Conservation (phyloP, 1,140 invertebrate genomes). For the Oreohelix idahoensis region DNA sequence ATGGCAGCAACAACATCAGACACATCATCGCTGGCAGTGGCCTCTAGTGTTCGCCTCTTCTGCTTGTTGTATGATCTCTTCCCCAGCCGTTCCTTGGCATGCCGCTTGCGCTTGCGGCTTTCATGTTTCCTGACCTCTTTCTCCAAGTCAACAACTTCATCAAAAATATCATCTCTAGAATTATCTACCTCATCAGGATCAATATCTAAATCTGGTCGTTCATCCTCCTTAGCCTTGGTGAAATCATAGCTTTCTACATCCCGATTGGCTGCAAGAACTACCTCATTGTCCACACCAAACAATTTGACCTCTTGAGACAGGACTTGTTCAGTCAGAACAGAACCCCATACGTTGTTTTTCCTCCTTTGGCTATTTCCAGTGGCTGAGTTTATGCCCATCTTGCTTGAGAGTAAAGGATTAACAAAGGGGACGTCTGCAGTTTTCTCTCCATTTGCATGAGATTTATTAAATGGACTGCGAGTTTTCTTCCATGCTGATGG, state of each 20-base stretch:
- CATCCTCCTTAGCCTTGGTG: constrained; percentile 53
- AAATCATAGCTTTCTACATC: constrained; percentile 61
- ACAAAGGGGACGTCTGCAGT: constrained; percentile 17
- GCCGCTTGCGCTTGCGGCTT: constrained; percentile 23
- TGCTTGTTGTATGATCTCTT: constrained; percentile 42
- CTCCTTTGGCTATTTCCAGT: constrained; percentile 32
- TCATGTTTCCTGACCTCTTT: constrained; percentile 18
- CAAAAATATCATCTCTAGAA: constrained; percentile 45
- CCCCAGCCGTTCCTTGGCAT: constrained; percentile 46
- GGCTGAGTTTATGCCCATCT: not conserved
- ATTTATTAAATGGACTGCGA: constrained; percentile 1
- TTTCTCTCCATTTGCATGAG: not conserved
- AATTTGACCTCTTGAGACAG: constrained; percentile 52
- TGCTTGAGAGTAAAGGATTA: constrained; percentile 21
- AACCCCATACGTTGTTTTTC: constrained; percentile 59
- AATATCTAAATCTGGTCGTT: constrained; percentile 40
- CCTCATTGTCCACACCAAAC: constrained; percentile 50
- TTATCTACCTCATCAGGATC: constrained; percentile 37
- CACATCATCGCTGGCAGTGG: constrained; percentile 46
- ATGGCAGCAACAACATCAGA: constrained; percentile 51
- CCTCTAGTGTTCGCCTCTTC: constrained; percentile 36
- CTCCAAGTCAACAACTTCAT: constrained; percentile 49
- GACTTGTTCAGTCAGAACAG: constrained; percentile 58
- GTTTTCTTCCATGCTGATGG: constrained; percentile 8
- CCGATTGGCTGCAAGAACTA: constrained; percentile 36